Percentiles rank a stretch among this genome's conserved stretches.
Evolutionary conservation across 1,140 invertebrate genomes (phyloP).

Genomic region (Saxidomus purpurata): DNA sequence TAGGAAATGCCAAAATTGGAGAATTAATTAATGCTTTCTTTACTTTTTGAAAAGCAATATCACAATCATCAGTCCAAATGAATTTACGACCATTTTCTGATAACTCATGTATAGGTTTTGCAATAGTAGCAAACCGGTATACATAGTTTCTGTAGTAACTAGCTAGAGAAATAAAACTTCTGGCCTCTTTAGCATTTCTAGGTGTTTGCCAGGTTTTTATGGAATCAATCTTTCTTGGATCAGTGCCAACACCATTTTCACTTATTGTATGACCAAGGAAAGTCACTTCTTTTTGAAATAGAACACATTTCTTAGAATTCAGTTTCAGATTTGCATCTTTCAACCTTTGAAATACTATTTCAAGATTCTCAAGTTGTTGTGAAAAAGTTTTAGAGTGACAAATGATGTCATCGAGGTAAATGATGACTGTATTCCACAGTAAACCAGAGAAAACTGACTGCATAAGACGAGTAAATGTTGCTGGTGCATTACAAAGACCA

Average conservation of each 20-base stretch:
- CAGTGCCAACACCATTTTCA: constrained; percentile 10
- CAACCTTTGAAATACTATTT: neutral
- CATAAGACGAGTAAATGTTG: neutral
- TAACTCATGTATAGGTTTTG: constrained; percentile 58
- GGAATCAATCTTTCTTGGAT: constrained; percentile 19
- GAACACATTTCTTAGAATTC: constrained; percentile 20
- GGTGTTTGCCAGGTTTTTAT: constrained; percentile 63
- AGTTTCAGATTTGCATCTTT: neutral
- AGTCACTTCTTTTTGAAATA: constrained; percentile 3
- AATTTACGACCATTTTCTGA: constrained; percentile 55
- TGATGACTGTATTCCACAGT: constrained; percentile 21
- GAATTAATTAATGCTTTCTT: constrained; percentile 58
- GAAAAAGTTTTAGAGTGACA: neutral
- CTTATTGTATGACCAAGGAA: neutral
- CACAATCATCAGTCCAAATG: constrained; percentile 59
- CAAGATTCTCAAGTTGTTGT: constrained; percentile 4
- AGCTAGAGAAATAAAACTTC: constrained; percentile 64
- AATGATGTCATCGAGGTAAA: neutral
- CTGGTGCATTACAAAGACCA: constrained; percentile 9
- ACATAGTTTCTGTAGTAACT: constrained; percentile 61
- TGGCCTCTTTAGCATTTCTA: constrained; percentile 59
- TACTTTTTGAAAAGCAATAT: constrained; percentile 65
- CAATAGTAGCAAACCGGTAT: constrained; percentile 52
- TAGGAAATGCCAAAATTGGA: constrained; percentile 61
- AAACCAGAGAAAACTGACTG: neutral